Percentiles rank a stretch among this genome's conserved stretches.
These are phyloP conservation scores for Orchesella cincta DNA, from an alignment of 1,140 invertebrate species.

Conservation along the genomic window DNA sequence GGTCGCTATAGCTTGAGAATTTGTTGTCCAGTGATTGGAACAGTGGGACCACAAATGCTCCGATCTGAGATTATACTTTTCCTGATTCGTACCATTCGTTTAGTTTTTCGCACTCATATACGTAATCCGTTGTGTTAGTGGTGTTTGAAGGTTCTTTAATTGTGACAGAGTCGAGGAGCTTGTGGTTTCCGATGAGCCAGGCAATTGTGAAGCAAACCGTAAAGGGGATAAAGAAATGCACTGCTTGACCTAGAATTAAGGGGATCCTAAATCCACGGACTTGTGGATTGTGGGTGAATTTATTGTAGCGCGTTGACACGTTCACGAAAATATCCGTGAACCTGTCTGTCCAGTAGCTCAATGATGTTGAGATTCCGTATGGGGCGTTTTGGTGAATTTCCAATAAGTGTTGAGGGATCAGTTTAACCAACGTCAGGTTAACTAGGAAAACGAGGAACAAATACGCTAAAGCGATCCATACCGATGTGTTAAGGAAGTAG, in stretches of 20 bases:
- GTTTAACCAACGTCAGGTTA: not conserved
- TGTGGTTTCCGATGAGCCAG: not conserved
- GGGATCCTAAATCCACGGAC: not conserved
- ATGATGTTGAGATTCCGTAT: not conserved
- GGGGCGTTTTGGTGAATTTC: not conserved
- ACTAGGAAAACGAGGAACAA: not conserved
- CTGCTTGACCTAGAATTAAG: not conserved
- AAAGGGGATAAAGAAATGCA: conserved; percentile 11
- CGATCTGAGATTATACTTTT: not conserved
- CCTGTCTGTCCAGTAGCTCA: not conserved
- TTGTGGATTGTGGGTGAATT: not conserved
- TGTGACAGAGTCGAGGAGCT: not conserved
- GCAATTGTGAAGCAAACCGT: not conserved
- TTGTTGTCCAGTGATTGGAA: not conserved
- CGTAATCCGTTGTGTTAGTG: not conserved
- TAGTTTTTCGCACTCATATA: not conserved
- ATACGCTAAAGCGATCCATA: not conserved
- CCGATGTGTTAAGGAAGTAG: not conserved
- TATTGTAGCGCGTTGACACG: not conserved
- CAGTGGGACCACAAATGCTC: not conserved
- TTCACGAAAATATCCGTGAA: not conserved
- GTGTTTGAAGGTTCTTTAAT: not conserved
- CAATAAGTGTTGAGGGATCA: not conserved
- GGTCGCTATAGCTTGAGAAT: not conserved
- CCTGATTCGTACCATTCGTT: not conserved